Conservation (phyloP, 53 echinoderm and acorn worm species). For the Glandiceps talaboti region DNA sequence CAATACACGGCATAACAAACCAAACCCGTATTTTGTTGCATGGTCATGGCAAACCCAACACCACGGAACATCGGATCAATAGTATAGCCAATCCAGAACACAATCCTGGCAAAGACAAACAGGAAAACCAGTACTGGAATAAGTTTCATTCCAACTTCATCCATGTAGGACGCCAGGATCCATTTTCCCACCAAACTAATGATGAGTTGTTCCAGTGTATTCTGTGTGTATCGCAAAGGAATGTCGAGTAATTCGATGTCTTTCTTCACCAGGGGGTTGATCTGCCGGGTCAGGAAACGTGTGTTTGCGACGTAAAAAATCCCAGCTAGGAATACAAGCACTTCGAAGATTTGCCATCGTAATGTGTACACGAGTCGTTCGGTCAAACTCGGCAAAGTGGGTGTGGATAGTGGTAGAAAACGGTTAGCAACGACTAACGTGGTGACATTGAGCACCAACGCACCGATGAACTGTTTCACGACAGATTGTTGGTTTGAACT, state of each 20-base stretch:
- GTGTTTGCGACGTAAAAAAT: background rate
- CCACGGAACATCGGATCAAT: background rate
- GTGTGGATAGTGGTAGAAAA: background rate
- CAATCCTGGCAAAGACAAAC: background rate
- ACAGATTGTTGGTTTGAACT: background rate
- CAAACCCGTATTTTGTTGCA: background rate
- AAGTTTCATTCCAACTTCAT: background rate
- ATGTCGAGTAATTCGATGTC: background rate
- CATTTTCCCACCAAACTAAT: background rate
- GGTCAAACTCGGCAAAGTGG: background rate
- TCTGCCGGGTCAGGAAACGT: background rate
- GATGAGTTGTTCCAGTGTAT: background rate
- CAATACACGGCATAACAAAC: background rate
- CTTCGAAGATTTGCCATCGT: background rate
- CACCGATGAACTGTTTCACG: background rate
- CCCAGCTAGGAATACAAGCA: background rate
- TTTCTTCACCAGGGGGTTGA: background rate
- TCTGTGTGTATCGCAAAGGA: background rate
- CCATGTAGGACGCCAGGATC: background rate
- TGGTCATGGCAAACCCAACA: background rate
- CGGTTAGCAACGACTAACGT: background rate
- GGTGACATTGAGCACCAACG: background rate
- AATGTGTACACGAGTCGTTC: background rate
- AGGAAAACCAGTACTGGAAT: background rate
- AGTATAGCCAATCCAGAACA: background rate